Percentiles rank a stretch among this genome's conserved stretches.
phyloP scores from a whole-genome alignment of 2,888 invertebrate species.

The Clitarchus hookeri region DNA sequence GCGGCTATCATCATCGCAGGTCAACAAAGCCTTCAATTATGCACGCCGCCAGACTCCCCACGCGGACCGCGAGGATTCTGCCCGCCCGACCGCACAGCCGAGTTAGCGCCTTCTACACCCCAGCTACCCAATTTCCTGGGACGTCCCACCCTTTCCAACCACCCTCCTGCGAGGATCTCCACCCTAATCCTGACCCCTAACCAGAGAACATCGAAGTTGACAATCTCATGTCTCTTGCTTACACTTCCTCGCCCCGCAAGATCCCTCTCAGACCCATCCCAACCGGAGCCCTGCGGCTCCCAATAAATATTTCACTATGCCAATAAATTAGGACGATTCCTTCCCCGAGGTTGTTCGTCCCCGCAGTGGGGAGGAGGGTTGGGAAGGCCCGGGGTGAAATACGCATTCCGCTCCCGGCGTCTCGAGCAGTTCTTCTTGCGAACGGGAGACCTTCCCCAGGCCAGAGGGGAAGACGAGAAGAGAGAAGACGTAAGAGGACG shows the following conservation, averaged over 20 bases:
- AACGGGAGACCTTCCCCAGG: not conserved
- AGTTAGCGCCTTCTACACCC: not conserved
- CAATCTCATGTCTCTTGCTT: conserved; percentile 23
- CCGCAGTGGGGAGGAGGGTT: not conserved
- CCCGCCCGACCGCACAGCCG: not conserved
- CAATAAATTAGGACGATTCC: conserved; percentile 31
- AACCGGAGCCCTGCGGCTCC: not conserved
- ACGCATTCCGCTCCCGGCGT: not conserved
- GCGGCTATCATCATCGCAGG: too few species aligned
- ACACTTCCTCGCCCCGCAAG: not conserved
- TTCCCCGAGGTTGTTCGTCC: not conserved
- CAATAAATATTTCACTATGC: conserved; percentile 31
- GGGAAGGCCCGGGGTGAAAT: not conserved
- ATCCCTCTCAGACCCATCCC: not conserved
- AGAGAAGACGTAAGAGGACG: too few species aligned
- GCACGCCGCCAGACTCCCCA: too few species aligned
- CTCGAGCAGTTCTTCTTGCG: not conserved
- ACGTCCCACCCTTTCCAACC: not conserved
- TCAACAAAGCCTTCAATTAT: too few species aligned
- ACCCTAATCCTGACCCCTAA: conserved; percentile 14
- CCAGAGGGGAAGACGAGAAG: not conserved
- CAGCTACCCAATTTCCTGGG: not conserved
- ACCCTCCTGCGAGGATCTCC: not conserved
- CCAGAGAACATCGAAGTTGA: conserved; percentile 20
- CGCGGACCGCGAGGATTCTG: too few species aligned